These are phyloP conservation scores for Pleuronectes platessa DNA, from an alignment of 2,113 vertebrate species.

Conservation along the genomic window DNA sequence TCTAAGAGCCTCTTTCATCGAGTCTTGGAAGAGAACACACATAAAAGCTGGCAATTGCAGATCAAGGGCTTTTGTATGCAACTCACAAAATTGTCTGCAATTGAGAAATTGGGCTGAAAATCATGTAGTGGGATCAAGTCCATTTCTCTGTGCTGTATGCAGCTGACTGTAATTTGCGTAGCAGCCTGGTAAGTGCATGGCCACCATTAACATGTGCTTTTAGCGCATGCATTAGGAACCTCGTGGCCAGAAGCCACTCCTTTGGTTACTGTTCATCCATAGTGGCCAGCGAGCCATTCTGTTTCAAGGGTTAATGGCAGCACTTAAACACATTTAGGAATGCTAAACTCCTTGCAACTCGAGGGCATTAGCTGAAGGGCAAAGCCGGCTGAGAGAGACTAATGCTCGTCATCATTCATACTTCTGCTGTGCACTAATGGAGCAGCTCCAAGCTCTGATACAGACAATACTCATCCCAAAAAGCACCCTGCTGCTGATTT, in stretches of 20 bases:
- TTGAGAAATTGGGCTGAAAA: no score
- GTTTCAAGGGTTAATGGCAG: conserved; percentile 58
- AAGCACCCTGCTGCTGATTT: conserved; percentile 8
- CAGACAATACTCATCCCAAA: not conserved
- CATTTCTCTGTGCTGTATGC: no score
- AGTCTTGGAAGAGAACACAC: no score
- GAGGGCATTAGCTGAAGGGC: conserved; percentile 50
- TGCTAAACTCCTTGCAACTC: conserved; percentile 40
- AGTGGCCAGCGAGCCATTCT: conserved; percentile 6
- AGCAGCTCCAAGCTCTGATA: conserved; percentile 20
- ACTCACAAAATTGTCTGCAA: no score
- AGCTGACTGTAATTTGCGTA: not conserved
- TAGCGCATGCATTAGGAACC: conserved; percentile 36
- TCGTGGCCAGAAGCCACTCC: not conserved
- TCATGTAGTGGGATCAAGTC: no score
- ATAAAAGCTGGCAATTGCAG: no score
- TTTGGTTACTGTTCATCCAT: not conserved
- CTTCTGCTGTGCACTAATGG: conserved; percentile 55
- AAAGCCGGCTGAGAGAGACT: conserved; percentile 54
- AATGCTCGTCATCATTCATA: conserved; percentile 56
- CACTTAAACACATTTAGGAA: conserved; percentile 63
- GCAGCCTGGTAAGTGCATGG: not conserved
- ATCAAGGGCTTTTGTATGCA: no score
- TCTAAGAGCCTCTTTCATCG: no score
- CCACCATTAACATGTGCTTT: conserved; percentile 28